A percentile compares a stretch with the other conserved stretches of the same genome.
phyloP scores from a whole-genome alignment of 2,797 vertebrate genomes.

The Varecia variegata region DNA sequence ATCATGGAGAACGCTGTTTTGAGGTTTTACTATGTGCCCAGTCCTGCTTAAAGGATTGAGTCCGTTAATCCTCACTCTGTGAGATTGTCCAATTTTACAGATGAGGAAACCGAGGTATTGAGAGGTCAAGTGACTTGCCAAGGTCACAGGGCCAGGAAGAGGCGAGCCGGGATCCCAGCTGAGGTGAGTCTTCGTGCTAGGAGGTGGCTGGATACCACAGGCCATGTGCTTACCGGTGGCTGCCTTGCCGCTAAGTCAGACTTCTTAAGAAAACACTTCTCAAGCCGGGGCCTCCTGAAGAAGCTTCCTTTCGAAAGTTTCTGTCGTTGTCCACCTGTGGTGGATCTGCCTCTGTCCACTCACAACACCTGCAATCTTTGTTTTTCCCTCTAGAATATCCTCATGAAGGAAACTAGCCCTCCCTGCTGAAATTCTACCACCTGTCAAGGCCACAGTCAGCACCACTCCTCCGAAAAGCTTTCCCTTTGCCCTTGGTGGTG shows the following conservation, averaged over 20 bases:
- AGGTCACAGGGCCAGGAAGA: neutral
- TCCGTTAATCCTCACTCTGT: neutral
- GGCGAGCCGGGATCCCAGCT: neutral
- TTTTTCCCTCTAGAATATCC: neutral
- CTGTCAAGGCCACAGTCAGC: neutral
- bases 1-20: neutral
- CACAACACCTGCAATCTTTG: neutral
- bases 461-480: neutral
- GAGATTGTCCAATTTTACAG: neutral
- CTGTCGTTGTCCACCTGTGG: neutral
- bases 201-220: neutral
- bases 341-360: neutral
- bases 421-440: neutral
- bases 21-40: neutral
- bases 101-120: neutral
- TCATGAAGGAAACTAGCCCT: neutral
- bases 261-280: neutral
- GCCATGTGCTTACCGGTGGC: too few species aligned
- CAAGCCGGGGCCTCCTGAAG: neutral
- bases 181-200: rapidly evolving
- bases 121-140: neutral
- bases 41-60: neutral
- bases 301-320: neutral
- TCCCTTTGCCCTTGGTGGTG: neutral
- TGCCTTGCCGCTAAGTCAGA: neutral